A percentile compares a stretch with the other conserved stretches of the same genome.
Evolutionary conservation across 2,113 vertebrate species (phyloP).

Genomic region (Poecilia latipinna): DNA sequence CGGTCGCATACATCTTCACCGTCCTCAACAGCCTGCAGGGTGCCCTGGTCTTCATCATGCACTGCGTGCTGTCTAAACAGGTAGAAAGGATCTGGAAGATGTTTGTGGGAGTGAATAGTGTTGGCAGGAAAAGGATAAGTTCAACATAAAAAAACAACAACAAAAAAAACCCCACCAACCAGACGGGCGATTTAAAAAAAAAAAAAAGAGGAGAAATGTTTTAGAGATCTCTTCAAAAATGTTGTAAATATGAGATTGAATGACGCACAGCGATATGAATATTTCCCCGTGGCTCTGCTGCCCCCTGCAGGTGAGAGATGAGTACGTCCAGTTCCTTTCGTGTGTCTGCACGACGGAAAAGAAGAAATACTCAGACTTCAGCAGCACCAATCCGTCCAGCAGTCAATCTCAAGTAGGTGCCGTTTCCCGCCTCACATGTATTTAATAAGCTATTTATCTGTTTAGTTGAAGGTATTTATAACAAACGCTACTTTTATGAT

Average conservation of each 20-base stretch:
- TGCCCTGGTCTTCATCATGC: constrained; percentile 83
- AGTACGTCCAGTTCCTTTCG: constrained; percentile 79
- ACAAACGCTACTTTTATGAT: background rate
- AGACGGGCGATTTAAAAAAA: too few species aligned
- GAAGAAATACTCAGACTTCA: constrained; percentile 82
- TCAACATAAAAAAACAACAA: background rate
- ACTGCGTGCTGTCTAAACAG: constrained; percentile 88
- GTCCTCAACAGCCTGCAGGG: constrained; percentile 88
- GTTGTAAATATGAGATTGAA: background rate
- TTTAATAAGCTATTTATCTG: background rate
- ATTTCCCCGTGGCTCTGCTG: constrained; percentile 42
- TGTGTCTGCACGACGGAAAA: constrained; percentile 63
- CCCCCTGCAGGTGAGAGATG: constrained; percentile 84
- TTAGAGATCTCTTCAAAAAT: too few species aligned
- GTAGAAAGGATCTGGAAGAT: constrained; percentile 55
- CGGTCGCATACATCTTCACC: constrained; percentile 81
- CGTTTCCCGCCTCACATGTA: background rate
- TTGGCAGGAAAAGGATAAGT: background rate
- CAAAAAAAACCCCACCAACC: background rate
- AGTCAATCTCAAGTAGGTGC: constrained; percentile 73
- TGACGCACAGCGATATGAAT: background rate
- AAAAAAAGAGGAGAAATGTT: background rate
- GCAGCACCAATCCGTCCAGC: constrained; percentile 74
- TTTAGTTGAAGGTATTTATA: background rate
- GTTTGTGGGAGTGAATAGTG: background rate